Evolutionary conservation across 1,140 invertebrate species (phyloP), one percentile per base, ranked within the genome.

Genomic region (Cotesia typhae): DNA sequence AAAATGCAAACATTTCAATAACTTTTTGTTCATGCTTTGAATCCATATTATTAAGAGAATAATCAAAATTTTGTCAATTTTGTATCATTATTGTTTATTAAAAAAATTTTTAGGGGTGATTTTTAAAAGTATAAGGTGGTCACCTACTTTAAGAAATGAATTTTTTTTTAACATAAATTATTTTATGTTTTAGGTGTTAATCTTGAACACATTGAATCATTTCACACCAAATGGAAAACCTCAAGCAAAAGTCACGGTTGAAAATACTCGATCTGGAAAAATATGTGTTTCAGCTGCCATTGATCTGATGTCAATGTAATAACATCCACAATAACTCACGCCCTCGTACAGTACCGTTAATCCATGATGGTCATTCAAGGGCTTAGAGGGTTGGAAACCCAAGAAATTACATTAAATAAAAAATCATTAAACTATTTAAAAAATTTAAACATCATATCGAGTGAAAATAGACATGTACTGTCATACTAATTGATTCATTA

Each of bases 141-240:
- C 36, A 12, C 12, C 28, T 52, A 63, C 12, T 66, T 71, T 65
- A 12, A 55, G 36, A 17, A 61, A 68, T 37, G 37, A 63, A 59
- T 75, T 69, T 52, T 28, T 70, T 69, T 68, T 71, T 69, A 51
- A 41, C 28, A 28, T 28, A 2, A 65, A 64, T 72, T 64, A 67
- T 75, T 70, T 51, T 69, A 70, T 74, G 61, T 79, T 76, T 12
- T 73, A 91, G 92, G 91, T 74, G 88, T 92, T 35, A 89, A 89
- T 76, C 84, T 92, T 41, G 91, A 92, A 80, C 89, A 90, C 64
- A 90, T 92, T 71, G 88, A 89, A 75, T 83, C 87, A 41, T 93
- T 92, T 84, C 88, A 91, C 77, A 87, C 86, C 41, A 92, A 92
- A 82, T 93, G 92, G 92, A 91, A 90, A 83, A 89, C 87, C 78